These are phyloP conservation scores for Benitochromis conjunctus DNA, from an alignment of 2,113 vertebrate genomes.

Conservation along the genomic window DNA sequence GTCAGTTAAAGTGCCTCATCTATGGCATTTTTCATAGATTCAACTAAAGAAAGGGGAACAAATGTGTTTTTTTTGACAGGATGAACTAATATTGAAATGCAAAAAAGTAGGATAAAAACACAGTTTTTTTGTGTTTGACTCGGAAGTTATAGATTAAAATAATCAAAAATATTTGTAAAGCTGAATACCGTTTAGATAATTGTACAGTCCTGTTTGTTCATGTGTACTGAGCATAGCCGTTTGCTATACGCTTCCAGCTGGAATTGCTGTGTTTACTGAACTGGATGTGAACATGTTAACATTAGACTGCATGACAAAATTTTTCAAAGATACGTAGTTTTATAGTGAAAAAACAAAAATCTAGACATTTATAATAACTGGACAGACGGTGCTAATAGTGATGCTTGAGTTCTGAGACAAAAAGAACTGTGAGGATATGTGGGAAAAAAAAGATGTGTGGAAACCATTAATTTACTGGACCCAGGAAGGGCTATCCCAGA, in stretches of 20 bases:
- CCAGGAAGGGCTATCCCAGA: not conserved
- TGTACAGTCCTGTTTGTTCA: not conserved
- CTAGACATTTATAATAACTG: not conserved
- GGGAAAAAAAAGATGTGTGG: not conserved
- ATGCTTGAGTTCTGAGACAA: not conserved
- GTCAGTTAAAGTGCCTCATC: too few species aligned
- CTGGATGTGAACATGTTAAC: not conserved
- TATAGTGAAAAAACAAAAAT: not conserved
- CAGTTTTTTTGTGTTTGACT: too few species aligned
- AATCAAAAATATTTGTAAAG: not conserved
- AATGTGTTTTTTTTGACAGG: too few species aligned
- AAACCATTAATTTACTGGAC: not conserved
- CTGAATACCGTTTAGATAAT: not conserved
- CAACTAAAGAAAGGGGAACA: too few species aligned
- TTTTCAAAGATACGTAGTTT: not conserved
- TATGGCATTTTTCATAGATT: too few species aligned
- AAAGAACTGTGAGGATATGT: not conserved
- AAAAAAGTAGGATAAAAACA: too few species aligned
- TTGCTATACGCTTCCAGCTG: not conserved
- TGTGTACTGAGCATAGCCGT: not conserved
- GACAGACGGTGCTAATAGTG: not conserved
- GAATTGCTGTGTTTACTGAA: not conserved
- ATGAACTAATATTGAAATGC: too few species aligned
- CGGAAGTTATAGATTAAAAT: too few species aligned
- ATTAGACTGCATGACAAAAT: not conserved